Conservation (phyloP, 2,797 vertebrate species). For the Momotus momota region DNA sequence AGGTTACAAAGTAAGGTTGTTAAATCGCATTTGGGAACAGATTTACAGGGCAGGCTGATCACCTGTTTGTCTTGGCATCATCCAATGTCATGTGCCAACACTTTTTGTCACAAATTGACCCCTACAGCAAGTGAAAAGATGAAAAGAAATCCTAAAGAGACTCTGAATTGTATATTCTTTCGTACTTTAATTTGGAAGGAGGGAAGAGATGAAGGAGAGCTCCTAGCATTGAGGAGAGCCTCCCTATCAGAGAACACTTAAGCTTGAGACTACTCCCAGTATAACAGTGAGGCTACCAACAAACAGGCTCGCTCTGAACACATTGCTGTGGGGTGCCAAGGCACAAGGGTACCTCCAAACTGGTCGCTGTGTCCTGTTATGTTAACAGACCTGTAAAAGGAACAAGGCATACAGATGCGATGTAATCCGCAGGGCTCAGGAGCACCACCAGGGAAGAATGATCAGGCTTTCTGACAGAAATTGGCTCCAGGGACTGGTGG, state of each 20-base stretch:
- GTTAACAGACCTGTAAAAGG: not conserved
- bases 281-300: not conserved
- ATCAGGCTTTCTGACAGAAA: not conserved
- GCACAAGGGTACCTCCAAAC: not conserved
- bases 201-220: not conserved
- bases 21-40: not conserved
- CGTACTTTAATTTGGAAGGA: not conserved
- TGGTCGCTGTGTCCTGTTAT: not conserved
- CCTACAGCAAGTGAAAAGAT: not conserved
- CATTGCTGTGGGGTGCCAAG: not conserved
- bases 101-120: not conserved
- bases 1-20: not conserved
- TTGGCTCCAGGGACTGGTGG: not conserved
- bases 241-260: not conserved
- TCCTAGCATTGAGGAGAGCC: not conserved
- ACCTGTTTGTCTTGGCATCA: not conserved
- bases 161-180: not conserved
- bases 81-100: rapidly evolving
- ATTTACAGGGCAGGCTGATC: not conserved
- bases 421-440: not conserved
- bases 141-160: not conserved
- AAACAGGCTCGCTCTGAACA: not conserved
- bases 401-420: not conserved
- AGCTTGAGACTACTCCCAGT: not conserved
- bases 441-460: not conserved